Conservation (phyloP, 2,888 invertebrate genomes). For the Malthinus flaveolus region DNA sequence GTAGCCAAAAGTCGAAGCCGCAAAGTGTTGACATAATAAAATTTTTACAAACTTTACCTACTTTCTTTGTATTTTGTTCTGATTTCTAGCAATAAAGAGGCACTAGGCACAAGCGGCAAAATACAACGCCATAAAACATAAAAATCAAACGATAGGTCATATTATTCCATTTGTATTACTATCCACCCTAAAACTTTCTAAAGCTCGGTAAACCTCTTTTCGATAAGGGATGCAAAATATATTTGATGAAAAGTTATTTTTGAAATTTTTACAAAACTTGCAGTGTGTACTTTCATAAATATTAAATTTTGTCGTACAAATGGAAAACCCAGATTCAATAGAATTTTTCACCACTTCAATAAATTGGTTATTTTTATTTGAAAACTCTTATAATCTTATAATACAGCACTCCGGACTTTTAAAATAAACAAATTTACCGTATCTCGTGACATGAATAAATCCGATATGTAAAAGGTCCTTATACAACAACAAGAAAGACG, state of each 20-base stretch:
- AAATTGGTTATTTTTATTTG: slow-evolving; percentile 48
- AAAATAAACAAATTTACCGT: slow-evolving; percentile 43
- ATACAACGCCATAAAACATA: slow-evolving; percentile 17
- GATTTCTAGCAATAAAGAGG: slow-evolving; percentile 28
- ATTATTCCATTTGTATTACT: slow-evolving; percentile 14
- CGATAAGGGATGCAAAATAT: neutral
- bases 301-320: slow-evolving; percentile 36
- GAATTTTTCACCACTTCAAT: slow-evolving; percentile 49
- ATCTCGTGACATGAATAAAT: slow-evolving; percentile 35
- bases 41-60: slow-evolving; percentile 19
- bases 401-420: slow-evolving; percentile 42
- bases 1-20: slow-evolving; percentile 29
- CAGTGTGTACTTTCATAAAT: slow-evolving; percentile 13
- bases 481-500: slow-evolving; percentile 33
- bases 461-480: slow-evolving; percentile 34
- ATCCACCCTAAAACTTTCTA: slow-evolving; percentile 7
- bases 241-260: neutral
- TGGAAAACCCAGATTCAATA: slow-evolving; percentile 51
- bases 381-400: slow-evolving; percentile 41
- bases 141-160: slow-evolving; percentile 19
- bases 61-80: slow-evolving; percentile 22
- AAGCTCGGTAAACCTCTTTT: slow-evolving; percentile 11
- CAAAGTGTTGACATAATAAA: slow-evolving; percentile 28
- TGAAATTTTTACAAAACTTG: slow-evolving; percentile 21
- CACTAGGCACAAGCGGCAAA: slow-evolving; percentile 15